A percentile compares a stretch with the other conserved stretches of the same genome.
These are phyloP conservation scores for Trypoxylon attenuatum DNA, from an alignment of 2,888 invertebrate genomes.

Conservation along the genomic window DNA sequence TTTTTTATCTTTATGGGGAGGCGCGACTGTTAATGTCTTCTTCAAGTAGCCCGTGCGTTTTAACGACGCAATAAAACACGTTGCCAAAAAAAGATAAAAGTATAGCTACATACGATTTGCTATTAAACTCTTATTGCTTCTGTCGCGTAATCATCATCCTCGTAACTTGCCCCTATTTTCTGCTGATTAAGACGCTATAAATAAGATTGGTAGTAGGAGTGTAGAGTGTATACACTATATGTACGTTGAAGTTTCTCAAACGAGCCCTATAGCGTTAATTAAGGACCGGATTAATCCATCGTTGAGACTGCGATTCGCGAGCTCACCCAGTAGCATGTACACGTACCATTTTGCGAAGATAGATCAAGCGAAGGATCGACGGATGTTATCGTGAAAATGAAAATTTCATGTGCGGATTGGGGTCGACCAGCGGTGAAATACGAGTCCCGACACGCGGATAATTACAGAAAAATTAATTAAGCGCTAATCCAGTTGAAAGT, in stretches of 20 bases:
- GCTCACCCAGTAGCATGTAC: no score
- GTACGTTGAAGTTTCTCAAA: no score
- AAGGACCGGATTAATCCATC: no score
- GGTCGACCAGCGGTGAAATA: neutral
- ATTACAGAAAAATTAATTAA: slow-evolving; percentile 36
- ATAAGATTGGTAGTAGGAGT: no score
- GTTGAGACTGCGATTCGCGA: no score
- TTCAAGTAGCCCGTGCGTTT: slow-evolving; percentile 36
- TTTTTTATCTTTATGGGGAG: slow-evolving; percentile 49
- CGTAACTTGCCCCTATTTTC: neutral
- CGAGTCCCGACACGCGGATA: slow-evolving; percentile 4
- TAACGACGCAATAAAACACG: slow-evolving; percentile 47
- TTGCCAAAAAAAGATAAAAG: slow-evolving; percentile 50
- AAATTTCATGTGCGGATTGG: neutral
- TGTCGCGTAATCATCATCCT: slow-evolving; percentile 3
- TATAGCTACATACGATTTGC: slow-evolving; percentile 27
- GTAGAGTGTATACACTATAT: no score
- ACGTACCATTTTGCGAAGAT: no score
- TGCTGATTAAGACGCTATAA: slow-evolving; percentile 16
- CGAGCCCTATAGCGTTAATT: no score
- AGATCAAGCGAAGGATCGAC: neutral
- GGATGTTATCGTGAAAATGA: neutral
- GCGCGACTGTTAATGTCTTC: slow-evolving; percentile 33
- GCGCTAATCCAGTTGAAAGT: slow-evolving; percentile 19
- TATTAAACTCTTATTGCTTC: slow-evolving; percentile 14